These are phyloP conservation scores for Plagodis dolabraria DNA, from an alignment of 2,888 invertebrate genomes.

Conservation along the genomic window DNA sequence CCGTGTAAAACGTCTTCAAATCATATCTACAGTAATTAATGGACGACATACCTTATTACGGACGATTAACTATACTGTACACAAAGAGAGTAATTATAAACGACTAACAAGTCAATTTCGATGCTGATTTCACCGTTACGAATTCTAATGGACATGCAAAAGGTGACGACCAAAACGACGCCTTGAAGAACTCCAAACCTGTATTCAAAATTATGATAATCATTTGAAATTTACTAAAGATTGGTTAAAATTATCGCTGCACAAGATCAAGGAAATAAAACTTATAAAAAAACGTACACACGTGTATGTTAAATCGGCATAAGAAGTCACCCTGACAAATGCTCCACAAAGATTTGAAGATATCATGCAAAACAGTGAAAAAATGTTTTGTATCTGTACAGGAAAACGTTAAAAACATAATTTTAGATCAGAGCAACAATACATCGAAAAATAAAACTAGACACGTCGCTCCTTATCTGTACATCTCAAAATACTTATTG, in stretches of 20 bases:
- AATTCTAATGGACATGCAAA: constrained; percentile 16
- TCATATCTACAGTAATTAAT: constrained; percentile 80
- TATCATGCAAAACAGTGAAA: constrained; percentile 57
- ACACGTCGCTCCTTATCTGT: constrained; percentile 66
- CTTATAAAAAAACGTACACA: constrained; percentile 23
- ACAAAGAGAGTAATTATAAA: constrained; percentile 49
- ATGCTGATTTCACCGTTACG: constrained; percentile 45
- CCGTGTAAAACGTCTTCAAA: constrained; percentile 67
- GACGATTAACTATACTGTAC: constrained; percentile 68
- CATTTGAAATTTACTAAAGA: constrained; percentile 5
- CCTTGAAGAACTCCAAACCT: constrained; percentile 38
- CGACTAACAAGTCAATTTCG: constrained; percentile 47
- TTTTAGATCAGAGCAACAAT: constrained; percentile 67
- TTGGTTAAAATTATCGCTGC: constrained; percentile 27
- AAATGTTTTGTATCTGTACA: constrained; percentile 58
- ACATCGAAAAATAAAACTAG: constrained; percentile 65
- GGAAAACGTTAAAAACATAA: constrained; percentile 66
- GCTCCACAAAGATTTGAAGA: constrained; percentile 47
- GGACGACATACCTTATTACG: constrained; percentile 66
- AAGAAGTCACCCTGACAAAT: constrained; percentile 32
- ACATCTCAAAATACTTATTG: constrained; percentile 71
- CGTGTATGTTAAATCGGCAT: constrained; percentile 26
- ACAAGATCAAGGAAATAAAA: constrained; percentile 41
- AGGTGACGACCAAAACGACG: constrained; percentile 32
- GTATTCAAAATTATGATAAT: constrained; percentile 4